These are phyloP conservation scores for Alitta virens DNA, from an alignment of 2,888 invertebrate species.

Conservation along the genomic window DNA sequence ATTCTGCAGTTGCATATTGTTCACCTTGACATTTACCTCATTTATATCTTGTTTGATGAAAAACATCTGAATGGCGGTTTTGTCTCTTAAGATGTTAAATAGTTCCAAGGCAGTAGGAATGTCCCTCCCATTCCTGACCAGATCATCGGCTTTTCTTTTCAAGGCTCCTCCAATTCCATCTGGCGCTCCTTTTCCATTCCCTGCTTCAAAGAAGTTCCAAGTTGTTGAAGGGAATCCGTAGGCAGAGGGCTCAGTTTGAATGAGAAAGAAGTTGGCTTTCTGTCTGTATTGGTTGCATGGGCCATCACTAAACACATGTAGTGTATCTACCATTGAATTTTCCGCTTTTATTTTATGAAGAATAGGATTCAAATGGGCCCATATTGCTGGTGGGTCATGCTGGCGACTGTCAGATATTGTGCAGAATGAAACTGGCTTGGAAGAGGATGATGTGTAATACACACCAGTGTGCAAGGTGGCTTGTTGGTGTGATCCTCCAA, in stretches of 20 bases:
- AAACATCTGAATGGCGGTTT: too few relatives aligned
- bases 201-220: constrained; percentile 50
- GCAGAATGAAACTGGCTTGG: not conserved
- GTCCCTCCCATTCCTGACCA: constrained; percentile 20
- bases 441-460: not conserved
- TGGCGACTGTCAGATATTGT: not conserved
- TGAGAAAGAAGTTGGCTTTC: not conserved
- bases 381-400: not conserved
- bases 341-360: not conserved
- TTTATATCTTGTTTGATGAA: too few relatives aligned
- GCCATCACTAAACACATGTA: not conserved
- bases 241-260: too few relatives aligned
- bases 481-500: not conserved
- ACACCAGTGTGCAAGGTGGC: not conserved
- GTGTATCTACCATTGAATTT: not conserved
- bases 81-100: too few relatives aligned
- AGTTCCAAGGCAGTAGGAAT: too few relatives aligned
- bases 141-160: constrained; percentile 39
- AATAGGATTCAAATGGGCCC: not conserved
- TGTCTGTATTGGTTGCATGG: not conserved
- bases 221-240: constrained; percentile 4
- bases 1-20: too few relatives aligned
- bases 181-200: constrained; percentile 47
- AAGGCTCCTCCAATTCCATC: constrained; percentile 44
- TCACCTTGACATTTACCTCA: too few relatives aligned